Evolutionary conservation across 2,888 invertebrate species (phyloP), one percentile per base, ranked within the genome.

Genomic region (Epicampocera succincta): DNA sequence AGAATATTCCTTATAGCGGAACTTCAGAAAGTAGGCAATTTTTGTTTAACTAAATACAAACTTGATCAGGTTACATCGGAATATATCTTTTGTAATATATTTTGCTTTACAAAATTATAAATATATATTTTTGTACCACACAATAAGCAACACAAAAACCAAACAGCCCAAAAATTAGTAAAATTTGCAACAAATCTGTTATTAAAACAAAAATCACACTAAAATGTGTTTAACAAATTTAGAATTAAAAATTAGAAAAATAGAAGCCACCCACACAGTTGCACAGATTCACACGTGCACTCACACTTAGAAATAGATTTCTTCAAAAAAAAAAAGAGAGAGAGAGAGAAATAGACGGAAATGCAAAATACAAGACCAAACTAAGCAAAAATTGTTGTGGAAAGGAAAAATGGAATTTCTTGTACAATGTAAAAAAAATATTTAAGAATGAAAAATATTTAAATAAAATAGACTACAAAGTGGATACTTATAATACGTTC

Each of bases 191-290:
- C 15, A 60, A 69, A 63, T 44, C 50, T 56, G 19, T 71, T 60
- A 71, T 74, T 66, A 80, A 60, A 42, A 75, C 48, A 52, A 68
- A 80, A 72, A 72, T 66, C 54, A 71, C 75, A 80, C 33, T 46
- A 44, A 72, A 80, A 80, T 75, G 75, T 65, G 68, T 58, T 77
- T 81, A 77, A 73, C 73, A 77, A 81, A 81, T 77, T 42, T 21
- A 76, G 17, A 74, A 54, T 54, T 48, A 74, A 69, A 72, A 73
- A 73, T 69, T 58, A 71, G 50, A 82, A 69, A 71, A 74, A 78
- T 60, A 66, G 68, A 68, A 50, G 8, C 3, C 17, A 61, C 33
- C 21, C 44, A 68, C 19, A 61, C 19, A 66, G 38, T 38, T 21
- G 38, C 42, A 25, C 42, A 65, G 17, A 33, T 13, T 12, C 33